Conservation (phyloP, 2,113 vertebrate species). For the Ceratotherium simum region DNA sequence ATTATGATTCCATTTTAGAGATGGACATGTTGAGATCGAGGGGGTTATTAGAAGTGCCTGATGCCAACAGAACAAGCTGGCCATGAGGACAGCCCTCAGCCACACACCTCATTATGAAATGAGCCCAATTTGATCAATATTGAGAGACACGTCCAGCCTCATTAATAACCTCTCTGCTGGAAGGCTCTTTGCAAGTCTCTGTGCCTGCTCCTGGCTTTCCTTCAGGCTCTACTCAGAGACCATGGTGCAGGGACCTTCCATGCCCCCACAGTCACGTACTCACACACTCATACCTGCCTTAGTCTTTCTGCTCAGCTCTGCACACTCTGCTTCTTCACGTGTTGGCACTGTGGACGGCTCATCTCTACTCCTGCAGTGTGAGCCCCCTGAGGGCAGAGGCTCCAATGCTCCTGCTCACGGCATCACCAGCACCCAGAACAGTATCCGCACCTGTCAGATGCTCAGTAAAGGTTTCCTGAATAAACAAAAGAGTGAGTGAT, state of each 20-base stretch:
- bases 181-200: neutral
- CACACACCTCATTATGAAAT: neutral
- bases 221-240: neutral
- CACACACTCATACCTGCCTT: too few relatives aligned
- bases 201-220: neutral
- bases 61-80: neutral
- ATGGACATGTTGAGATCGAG: neutral
- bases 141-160: neutral
- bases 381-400: neutral
- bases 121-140: neutral
- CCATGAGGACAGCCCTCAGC: neutral
- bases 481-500: neutral
- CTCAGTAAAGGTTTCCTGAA: neutral
- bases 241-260: too few relatives aligned
- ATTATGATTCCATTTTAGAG: neutral
- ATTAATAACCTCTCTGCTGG: neutral
- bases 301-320: rapidly evolving
- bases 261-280: neutral
- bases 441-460: neutral
- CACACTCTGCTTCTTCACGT: rapidly evolving
- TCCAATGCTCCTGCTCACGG: neutral
- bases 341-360: rapidly evolving
- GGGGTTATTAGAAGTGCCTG: neutral
- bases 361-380: neutral
- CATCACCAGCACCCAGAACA: rapidly evolving